phyloP scores from a whole-genome alignment of 1,140 invertebrate species.

The Orchestia grillus region DNA sequence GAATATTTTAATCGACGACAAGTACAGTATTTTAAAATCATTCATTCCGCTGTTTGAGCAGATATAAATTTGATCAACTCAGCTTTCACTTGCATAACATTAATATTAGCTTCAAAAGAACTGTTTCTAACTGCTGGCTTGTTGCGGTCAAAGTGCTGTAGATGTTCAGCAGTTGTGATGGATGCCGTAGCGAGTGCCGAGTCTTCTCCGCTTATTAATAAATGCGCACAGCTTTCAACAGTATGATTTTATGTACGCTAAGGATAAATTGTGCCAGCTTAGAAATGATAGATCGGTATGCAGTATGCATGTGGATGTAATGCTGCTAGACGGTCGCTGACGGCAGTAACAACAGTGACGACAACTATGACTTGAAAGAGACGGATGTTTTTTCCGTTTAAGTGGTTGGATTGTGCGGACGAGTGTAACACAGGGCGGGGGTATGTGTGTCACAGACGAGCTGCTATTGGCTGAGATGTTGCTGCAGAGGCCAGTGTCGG shows the following conservation, averaged over 20 bases:
- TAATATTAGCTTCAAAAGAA: not conserved
- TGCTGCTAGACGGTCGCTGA: not conserved
- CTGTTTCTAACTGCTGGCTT: not conserved
- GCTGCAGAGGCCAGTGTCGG: conserved; percentile 18
- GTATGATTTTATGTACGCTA: not conserved
- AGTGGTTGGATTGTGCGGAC: not conserved
- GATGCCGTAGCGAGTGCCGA: not conserved
- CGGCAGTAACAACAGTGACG: too few relatives aligned
- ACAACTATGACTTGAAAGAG: not conserved
- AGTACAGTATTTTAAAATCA: not conserved
- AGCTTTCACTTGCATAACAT: not conserved
- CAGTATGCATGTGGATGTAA: not conserved
- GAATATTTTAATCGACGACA: not conserved
- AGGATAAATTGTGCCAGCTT: not conserved
- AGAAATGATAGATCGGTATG: not conserved
- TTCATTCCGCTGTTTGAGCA: not conserved
- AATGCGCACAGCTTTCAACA: not conserved
- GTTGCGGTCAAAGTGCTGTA: not conserved
- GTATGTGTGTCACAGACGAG: not conserved
- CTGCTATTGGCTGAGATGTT: conserved; percentile 45
- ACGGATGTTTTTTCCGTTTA: not conserved
- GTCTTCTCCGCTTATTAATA: not conserved
- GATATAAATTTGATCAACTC: not conserved
- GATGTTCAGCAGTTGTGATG: not conserved
- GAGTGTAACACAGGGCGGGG: not conserved